A percentile compares a stretch with the other conserved stretches of the same genome.
These are phyloP conservation scores for Chalcosyrphus nemorum DNA, from an alignment of 2,888 invertebrate species.

Conservation along the genomic window DNA sequence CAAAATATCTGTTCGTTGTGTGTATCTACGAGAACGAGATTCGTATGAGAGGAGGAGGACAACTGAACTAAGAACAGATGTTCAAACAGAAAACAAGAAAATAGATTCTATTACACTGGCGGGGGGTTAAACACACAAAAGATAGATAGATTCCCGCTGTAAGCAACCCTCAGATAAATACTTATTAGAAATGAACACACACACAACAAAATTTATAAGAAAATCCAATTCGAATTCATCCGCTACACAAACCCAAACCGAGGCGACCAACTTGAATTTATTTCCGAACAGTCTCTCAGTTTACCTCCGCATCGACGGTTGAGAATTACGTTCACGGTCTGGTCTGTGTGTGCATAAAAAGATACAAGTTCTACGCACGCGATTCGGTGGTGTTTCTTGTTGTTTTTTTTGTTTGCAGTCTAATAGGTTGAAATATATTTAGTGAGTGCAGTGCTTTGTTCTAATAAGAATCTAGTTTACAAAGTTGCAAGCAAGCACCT, in stretches of 20 bases:
- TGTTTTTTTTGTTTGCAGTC: not conserved
- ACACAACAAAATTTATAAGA: not conserved
- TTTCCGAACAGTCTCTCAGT: conserved; percentile 63
- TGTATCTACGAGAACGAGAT: conserved; percentile 24
- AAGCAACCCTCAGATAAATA: not conserved
- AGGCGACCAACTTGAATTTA: conserved; percentile 43
- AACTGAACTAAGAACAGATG: conserved; percentile 39
- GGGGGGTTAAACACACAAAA: not conserved
- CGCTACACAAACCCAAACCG: not conserved
- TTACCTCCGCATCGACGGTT: conserved; percentile 61
- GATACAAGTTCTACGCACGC: conserved; percentile 14
- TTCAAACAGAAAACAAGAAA: not conserved
- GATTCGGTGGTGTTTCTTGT: not conserved
- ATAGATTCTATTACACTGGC: not conserved
- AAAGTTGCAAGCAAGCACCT: too few relatives aligned
- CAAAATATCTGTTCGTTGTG: too few relatives aligned
- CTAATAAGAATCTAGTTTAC: too few relatives aligned
- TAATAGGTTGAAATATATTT: not conserved
- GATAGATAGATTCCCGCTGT: not conserved
- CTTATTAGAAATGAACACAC: conserved; percentile 16
- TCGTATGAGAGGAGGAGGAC: not conserved
- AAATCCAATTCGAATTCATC: conserved; percentile 60
- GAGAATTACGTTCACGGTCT: too few relatives aligned
- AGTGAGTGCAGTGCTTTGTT: too few relatives aligned
- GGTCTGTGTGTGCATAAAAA: conserved; percentile 15